Evolutionary conservation across 2,797 vertebrate genomes (phyloP), one percentile per base, ranked within the genome.

Genomic region (Coregonus sp.): DNA sequence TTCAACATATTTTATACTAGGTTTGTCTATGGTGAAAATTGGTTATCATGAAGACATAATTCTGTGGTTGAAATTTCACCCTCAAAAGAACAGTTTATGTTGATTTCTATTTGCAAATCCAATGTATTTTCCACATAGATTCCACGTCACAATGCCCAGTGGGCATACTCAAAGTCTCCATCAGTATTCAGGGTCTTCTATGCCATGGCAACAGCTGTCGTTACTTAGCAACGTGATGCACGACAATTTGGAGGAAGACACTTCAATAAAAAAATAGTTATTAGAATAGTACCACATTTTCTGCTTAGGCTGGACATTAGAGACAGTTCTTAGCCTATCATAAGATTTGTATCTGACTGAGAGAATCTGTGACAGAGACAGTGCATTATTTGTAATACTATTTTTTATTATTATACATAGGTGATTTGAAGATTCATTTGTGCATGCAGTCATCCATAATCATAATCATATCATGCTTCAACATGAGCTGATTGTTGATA

Each of bases 191-290:
- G 47, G 29, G 20, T n/a, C 56, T 59, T 29, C 12, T 47, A 37
- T 70, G n/a, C 33, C 56, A 47, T 16, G 35, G 72, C 40, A 74
- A 74, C 72, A 74, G 35, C 56, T 65, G 72, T 47, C 33, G 72
- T 74, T 74, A 63, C 56, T n/a, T 37, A 63, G 72, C 52, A 74
- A 74, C 59, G 54, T 74, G n/a, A 74, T 35, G 16, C 71, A 35
- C 29, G 16, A 35, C 12, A 35, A 35, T 14, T 67, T 33, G 25
- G 12, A 33, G 29, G 29, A 11, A 15, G 14, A 66, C 12, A 4
- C 25, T 66, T 5, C 29, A 66, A n/a, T 9, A 47, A 20, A 33
- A 31, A 2, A 5, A 7, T 20, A 0, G 54, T 56, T 47, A 47
- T 9, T 3, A 12, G 40, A 47, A 47, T 47, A 47, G 40, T 47